Percentiles rank a stretch among this genome's conserved stretches.
phyloP scores from a whole-genome alignment of 2,888 invertebrate species.

The Busseola fusca region DNA sequence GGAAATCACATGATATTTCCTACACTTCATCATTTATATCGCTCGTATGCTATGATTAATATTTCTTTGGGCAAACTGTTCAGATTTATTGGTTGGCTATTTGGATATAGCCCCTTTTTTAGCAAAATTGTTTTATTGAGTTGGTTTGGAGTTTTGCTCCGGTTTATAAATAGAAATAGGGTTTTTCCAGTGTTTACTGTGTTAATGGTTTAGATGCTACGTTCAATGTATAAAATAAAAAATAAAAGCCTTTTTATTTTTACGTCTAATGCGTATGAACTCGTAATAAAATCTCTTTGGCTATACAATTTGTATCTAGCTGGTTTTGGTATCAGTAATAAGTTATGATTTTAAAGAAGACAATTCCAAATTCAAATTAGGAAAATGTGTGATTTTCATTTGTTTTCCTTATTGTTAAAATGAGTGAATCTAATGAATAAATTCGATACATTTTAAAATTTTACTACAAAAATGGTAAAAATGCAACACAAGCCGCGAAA shows the following conservation, averaged over 20 bases:
- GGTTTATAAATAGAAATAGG: background rate
- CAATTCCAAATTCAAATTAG: too few relatives aligned
- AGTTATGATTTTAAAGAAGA: too few relatives aligned
- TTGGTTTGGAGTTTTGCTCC: background rate
- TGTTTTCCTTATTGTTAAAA: too few relatives aligned
- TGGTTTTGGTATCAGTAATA: too few relatives aligned
- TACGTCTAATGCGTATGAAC: background rate
- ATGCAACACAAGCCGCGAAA: too few relatives aligned
- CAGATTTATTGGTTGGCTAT: constrained; percentile 28
- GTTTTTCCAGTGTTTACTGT: background rate
- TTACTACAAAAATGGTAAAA: too few relatives aligned
- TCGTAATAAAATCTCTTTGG: too few relatives aligned
- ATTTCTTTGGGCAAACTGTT: constrained; percentile 23
- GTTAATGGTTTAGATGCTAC: background rate
- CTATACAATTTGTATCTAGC: too few relatives aligned
- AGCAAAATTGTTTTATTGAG: background rate
- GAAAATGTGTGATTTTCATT: too few relatives aligned
- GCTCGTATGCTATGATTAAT: constrained; percentile 36
- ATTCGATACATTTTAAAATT: too few relatives aligned
- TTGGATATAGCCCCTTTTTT: constrained; percentile 14
- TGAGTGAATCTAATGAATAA: too few relatives aligned
- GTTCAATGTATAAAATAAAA: background rate
- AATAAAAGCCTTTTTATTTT: background rate
- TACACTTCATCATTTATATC: constrained; percentile 60
- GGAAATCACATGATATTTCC: constrained; percentile 64